phyloP scores from a whole-genome alignment of 2,797 vertebrate genomes.

The Manis javanica region DNA sequence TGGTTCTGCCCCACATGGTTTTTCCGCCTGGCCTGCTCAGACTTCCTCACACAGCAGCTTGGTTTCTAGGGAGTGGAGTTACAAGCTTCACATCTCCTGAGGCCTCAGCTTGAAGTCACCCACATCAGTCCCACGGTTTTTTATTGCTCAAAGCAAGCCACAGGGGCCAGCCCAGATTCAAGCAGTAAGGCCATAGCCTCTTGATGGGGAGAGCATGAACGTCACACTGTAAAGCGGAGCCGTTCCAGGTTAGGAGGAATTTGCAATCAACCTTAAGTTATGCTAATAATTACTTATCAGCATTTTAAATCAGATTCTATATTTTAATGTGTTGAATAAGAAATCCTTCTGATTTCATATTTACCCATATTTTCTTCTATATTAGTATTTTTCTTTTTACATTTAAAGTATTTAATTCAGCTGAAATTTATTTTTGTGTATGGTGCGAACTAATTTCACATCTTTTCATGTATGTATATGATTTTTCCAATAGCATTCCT shows the following conservation, averaged over 20 bases:
- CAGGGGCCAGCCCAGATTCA: not conserved
- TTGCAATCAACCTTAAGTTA: not conserved
- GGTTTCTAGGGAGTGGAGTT: not conserved
- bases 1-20: not conserved
- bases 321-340: not conserved
- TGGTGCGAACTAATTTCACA: not conserved
- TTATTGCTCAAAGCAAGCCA: not conserved
- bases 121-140: not conserved
- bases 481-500: not conserved
- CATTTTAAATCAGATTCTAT: not conserved
- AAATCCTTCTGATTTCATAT: not conserved
- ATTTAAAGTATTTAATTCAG: not conserved
- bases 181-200: not conserved
- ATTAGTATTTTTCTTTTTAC: conserved; percentile 16
- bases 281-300: not conserved
- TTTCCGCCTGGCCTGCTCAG: not conserved
- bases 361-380: not conserved
- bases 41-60: not conserved
- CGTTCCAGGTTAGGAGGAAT: not conserved
- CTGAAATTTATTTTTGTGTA: not conserved
- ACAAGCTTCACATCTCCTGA: not conserved
- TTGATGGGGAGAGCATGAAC: not conserved
- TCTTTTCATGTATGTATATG: not conserved
- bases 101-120: not conserved
- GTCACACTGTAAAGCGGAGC: not conserved